A percentile compares a stretch with the other conserved stretches of the same genome.
Evolutionary conservation across 2,797 vertebrate genomes (phyloP).

Genomic region (Melanotaenia nigrans): DNA sequence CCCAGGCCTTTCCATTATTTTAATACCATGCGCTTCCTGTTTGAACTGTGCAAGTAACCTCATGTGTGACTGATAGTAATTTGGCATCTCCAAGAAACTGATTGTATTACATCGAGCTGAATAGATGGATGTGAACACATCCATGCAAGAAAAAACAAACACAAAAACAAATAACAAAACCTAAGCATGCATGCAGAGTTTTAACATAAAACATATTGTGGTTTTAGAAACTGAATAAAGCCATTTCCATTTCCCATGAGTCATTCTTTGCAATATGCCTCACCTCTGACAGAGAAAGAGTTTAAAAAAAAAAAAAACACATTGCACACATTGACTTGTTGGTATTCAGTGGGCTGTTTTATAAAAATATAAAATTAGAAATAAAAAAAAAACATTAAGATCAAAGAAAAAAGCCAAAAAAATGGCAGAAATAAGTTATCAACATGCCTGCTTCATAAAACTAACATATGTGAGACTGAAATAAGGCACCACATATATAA

Average conservation of each 20-base stretch:
- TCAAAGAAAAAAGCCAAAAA: too few relatives aligned
- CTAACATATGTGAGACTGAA: too few relatives aligned
- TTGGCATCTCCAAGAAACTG: constrained; percentile 48
- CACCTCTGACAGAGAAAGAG: constrained; percentile 5
- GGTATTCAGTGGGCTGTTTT: not conserved
- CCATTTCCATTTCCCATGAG: constrained; percentile 1
- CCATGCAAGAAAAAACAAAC: not conserved
- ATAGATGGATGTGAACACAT: constrained; percentile 27
- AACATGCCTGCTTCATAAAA: too few relatives aligned
- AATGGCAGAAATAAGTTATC: too few relatives aligned
- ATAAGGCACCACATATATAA: too few relatives aligned
- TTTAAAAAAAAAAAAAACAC: constrained; percentile 1
- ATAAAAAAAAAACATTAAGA: not conserved
- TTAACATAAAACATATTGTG: constrained; percentile 31
- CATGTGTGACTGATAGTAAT: constrained; percentile 52
- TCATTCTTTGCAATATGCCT: constrained; percentile 6
- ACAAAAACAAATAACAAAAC: not conserved
- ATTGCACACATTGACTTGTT: constrained; percentile 1
- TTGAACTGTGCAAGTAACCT: constrained; percentile 50
- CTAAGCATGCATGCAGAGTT: not conserved
- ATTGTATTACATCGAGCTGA: constrained; percentile 54
- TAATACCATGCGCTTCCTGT: constrained; percentile 55
- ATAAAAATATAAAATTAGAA: not conserved
- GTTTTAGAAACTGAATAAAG: constrained; percentile 11
- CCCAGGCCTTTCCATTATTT: constrained; percentile 68